Conservation (phyloP, 2,888 invertebrate species). For the Brachynemurus nebulosus region DNA sequence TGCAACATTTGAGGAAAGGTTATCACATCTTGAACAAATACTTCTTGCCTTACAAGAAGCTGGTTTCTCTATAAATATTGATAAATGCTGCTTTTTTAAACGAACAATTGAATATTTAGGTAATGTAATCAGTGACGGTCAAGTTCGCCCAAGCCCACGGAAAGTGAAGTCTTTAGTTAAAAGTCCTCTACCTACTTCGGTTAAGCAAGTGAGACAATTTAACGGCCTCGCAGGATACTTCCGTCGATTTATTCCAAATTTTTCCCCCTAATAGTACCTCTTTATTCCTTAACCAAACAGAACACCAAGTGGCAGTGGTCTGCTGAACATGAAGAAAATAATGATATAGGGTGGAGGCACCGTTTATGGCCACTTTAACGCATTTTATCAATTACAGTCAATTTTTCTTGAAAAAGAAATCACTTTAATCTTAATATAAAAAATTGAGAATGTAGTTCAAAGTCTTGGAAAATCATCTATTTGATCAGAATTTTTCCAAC, state of each 20-base stretch:
- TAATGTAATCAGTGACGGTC: constrained; percentile 23
- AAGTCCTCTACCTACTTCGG: background rate
- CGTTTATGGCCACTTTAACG: no score
- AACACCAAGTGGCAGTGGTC: constrained; percentile 13
- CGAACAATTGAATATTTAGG: constrained; percentile 22
- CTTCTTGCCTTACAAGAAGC: constrained; percentile 12
- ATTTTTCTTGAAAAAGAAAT: no score
- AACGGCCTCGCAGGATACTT: constrained; percentile 18
- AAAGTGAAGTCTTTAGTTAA: constrained; percentile 14
- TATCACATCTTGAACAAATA: constrained; percentile 13
- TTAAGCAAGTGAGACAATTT: constrained; percentile 7
- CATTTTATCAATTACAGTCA: no score
- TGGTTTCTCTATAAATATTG: constrained; percentile 16
- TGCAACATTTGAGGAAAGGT: constrained; percentile 9
- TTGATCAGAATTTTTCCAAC: no score
- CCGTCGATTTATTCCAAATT: constrained; percentile 15
- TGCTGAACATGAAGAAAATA: constrained; percentile 10
- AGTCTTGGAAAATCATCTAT: no score
- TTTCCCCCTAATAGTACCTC: constrained; percentile 12
- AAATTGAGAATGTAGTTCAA: no score
- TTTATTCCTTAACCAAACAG: constrained; percentile 11
- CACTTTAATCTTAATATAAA: no score
- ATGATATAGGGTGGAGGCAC: no score
- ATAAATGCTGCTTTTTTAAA: constrained; percentile 21
- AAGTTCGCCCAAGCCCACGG: constrained; percentile 20